These are phyloP conservation scores for Oreochromis niloticus DNA, from an alignment of 2,113 vertebrate genomes.

Conservation along the genomic window DNA sequence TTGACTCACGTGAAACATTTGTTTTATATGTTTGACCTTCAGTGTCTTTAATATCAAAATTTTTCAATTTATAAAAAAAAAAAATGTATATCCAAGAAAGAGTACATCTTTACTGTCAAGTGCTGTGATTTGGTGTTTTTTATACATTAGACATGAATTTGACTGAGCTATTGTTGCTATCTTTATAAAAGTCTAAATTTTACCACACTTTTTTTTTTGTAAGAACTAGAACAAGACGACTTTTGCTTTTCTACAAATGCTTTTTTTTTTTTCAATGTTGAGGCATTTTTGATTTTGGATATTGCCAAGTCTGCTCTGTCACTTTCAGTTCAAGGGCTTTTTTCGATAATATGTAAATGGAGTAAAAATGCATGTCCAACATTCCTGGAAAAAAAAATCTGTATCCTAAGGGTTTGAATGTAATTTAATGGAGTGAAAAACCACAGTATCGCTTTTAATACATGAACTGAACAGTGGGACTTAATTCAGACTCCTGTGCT, in stretches of 20 bases:
- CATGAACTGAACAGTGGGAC: constrained; percentile 49
- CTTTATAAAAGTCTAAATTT: constrained; percentile 30
- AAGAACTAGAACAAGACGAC: constrained; percentile 5
- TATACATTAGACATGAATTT: constrained; percentile 61
- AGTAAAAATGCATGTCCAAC: constrained; percentile 69
- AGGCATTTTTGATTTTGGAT: constrained; percentile 49
- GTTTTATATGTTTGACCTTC: constrained; percentile 49
- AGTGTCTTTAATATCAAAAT: constrained; percentile 63
- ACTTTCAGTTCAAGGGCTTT: constrained; percentile 70
- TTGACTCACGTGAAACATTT: constrained; percentile 34
- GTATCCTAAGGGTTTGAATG: constrained; percentile 72
- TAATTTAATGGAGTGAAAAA: constrained; percentile 62
- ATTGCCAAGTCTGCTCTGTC: constrained; percentile 58
- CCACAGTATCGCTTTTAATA: constrained; percentile 50
- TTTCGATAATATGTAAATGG: constrained; percentile 61
- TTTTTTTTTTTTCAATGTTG: constrained; percentile 46
- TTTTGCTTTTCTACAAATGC: constrained; percentile 47
- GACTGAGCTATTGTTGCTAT: constrained; percentile 42
- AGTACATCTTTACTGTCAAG: constrained; percentile 64
- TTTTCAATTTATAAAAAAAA: background rate
- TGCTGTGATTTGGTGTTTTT: constrained; percentile 69
- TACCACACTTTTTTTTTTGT: constrained; percentile 15
- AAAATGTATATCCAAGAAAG: constrained; percentile 9
- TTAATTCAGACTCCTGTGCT: constrained; percentile 10
- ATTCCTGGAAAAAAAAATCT: constrained; percentile 61